phyloP scores from a whole-genome alignment of 2,888 invertebrate genomes.

The Cyclophora albipunctata region DNA sequence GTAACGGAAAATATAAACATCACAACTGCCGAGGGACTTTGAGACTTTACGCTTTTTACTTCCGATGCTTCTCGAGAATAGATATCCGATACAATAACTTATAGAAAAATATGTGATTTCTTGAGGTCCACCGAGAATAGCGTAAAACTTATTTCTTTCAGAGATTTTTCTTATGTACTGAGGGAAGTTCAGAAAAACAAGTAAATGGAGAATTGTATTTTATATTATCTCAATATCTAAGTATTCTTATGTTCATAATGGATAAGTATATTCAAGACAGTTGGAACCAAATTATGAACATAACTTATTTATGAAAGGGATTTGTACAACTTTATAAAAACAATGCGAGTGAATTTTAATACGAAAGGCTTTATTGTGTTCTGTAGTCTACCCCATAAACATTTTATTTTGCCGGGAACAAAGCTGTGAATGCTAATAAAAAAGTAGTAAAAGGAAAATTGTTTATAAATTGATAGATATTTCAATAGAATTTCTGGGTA shows the following conservation, averaged over 20 bases:
- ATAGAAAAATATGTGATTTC: constrained; percentile 18
- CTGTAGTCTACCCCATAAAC: constrained; percentile 3
- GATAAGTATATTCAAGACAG: no score
- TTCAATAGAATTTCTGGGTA: neutral
- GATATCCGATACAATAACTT: constrained; percentile 16
- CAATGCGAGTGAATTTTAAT: no score
- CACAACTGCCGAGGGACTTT: constrained; percentile 16
- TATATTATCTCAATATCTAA: no score
- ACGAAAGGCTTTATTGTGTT: no score
- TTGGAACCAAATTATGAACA: no score
- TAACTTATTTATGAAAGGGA: no score
- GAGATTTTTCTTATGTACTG: neutral
- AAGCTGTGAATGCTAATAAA: constrained; percentile 5
- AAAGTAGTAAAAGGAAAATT: constrained; percentile 6
- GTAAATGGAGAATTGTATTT: no score
- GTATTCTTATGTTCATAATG: no score
- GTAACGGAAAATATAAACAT: constrained; percentile 20
- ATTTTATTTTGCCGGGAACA: constrained; percentile 1
- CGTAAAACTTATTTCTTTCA: neutral
- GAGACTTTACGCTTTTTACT: constrained; percentile 16
- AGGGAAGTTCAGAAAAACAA: no score
- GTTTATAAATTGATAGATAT: constrained; percentile 5
- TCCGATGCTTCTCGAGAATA: constrained; percentile 12
- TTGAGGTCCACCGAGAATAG: constrained; percentile 8
- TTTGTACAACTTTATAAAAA: no score